Base-by-base conservation (phyloP, 2,113 vertebrate genomes). In the Hiodon alosoides region DNA sequence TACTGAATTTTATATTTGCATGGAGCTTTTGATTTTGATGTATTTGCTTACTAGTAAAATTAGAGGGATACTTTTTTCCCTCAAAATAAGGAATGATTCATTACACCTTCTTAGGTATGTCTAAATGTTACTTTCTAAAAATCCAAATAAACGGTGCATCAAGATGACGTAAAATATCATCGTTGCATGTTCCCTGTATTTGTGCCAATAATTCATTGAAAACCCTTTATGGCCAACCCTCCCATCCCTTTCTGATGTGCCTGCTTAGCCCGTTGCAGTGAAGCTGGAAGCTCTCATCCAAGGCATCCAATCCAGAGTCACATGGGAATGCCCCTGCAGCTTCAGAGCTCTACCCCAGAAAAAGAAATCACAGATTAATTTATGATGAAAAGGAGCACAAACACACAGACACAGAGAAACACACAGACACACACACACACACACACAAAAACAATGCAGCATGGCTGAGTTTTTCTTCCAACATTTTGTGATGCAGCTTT, bases 121-220 rank as follows among this genome's bases (percentile, higher is more conserved):
- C 7, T 59, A n/a, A 59, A 59, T 72, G 53, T 13, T 48, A 52
- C 47, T 77, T 66, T 66, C 50, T 52, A n/a, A 58, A 61, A 31
- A 65, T 51, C 10, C 46, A 51, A 72, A 77, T 77, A 77, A 77
- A 77, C 62, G 66, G 14, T 14, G 47, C 72, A 57, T 67, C 31
- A 77, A 72, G 31, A 31, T 31, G 31, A 31, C 31, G 31, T 31
- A 31, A 31, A 31, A 31, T 31, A 31, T 31, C 31, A 31, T 31
- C 48, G 10, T 54, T 65, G 17, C 9, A 54, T 73, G 64, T 48
- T 7, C 64, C 8, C 7, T 47, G 31, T 48, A 31, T 31, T 31
- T 31, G 31, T 31, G 31, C 31, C 31, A 2, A 31, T 31, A 31
- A 31, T 31, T 31, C 31, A 31, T 31, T 31, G 31, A 31, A 31